Base-by-base conservation (phyloP, 2,797 vertebrate genomes). In the Zalophus californianus region DNA sequence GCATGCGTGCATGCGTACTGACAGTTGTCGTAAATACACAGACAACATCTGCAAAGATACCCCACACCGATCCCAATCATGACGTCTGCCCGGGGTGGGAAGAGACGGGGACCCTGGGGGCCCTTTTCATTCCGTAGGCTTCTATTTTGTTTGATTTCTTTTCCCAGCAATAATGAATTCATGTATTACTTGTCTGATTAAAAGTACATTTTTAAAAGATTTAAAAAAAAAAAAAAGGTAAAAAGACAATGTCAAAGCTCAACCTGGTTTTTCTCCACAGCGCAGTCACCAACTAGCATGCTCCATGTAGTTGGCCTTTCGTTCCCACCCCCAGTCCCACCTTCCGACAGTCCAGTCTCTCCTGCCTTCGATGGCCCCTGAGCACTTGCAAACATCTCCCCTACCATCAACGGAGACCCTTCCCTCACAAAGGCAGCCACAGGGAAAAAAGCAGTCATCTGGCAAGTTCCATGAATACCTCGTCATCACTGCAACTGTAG, bases 191-290 rank as follows among this genome's bases (percentile, higher is more conserved):
- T 52, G 27, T 35, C n/a, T 62, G 15, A 75, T 80, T 90, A 62
- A 84, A 94, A 70, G 83, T 48, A 52, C 7, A 77, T 94, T 87
- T 93, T 29, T 68, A 91, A 93, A 66, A 80, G 60, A 41, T 38
- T 62, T 52, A 73, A 54, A 27, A 1, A 38, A 29, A n/a, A n/a
- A n/a, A 38, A 29, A 72, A 85, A 44, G 12, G 20, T 50, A 62
- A 66, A 58, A 58, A 79, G 41, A 60, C 20, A 41, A 72, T 16
- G 13, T 23, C 9, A 90, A 70, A 23, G 41, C 72, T 79, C 68
- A 89, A 27, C 10, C 41, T 56, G 60, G 15, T 21, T 88, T 79
- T 68, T 64, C 16, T 14, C 93, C 58, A 8, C 5, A 64, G 86
- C 73, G 85, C 58, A 77, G 92, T 41, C 48, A 54, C 48, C 15